Evolutionary conservation across 2,888 invertebrate genomes (phyloP), one percentile per base, ranked within the genome.

Genomic region (Caradrina kadenii): DNA sequence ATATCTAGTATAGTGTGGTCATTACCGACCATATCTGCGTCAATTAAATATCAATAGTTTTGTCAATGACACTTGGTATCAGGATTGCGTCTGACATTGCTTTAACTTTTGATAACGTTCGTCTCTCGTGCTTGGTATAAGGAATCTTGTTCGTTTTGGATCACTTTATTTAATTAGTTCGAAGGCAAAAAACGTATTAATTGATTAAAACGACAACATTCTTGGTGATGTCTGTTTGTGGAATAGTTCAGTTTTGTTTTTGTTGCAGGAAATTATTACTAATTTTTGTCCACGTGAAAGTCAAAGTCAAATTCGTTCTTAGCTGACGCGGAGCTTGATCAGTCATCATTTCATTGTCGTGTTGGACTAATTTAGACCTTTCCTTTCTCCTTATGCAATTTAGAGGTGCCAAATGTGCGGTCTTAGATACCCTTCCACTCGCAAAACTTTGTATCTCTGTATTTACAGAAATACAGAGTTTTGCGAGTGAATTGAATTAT

Each of bases 61-160:
- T 42, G 69, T 76, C 75, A 76, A 66, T 69, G 73, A 70, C 69
- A 69, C 31, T 48, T 10, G 49, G 45, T 76, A 71, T 64, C 73
- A 22, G 48, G 52, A 72, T 61, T 63, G 65, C 62, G 42, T 22
- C 35, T 83, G 83, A 83, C 83, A 80, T 83, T 83, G 80, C 55
- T 69, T 65, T 80, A 82, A 76, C 76, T 74, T 79, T 68, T 67
- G 80, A 82, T 83, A 83, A 83, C 59, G 53, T 19, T 22, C 4
- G 31, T 39, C 59, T 63, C 73, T 45, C 7, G 17, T 50, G 54
- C 13, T 39, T 60, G 62, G 2, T 49, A 60, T n/a, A 55, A 65
- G 21, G 21, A 45, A 60, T 73, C 61, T 63, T 66, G 60, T 61
- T 61, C 39, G 53, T 63, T 78, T 73, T 69, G 53, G 63, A 22